These are phyloP conservation scores for Drosophila lacicola DNA, from an alignment of 2,888 invertebrate genomes.

Conservation along the genomic window DNA sequence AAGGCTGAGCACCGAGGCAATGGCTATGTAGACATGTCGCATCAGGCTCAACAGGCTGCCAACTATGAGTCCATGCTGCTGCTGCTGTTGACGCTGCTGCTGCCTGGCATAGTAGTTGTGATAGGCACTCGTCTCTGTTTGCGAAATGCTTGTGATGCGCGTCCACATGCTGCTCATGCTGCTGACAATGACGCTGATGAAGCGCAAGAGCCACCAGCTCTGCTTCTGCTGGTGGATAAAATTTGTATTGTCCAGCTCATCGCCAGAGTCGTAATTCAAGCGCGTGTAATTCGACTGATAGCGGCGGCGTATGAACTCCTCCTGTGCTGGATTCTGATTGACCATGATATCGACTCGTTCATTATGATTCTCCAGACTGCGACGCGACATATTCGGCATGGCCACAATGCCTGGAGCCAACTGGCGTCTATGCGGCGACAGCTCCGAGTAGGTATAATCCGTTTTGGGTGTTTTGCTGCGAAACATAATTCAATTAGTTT, in stretches of 20 bases:
- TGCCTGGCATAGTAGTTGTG: slow-evolving; percentile 67
- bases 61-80: slow-evolving; percentile 73
- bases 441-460: slow-evolving; percentile 94
- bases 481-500: slow-evolving; percentile 21
- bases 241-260: slow-evolving; percentile 81
- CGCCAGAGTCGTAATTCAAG: slow-evolving; percentile 83
- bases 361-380: slow-evolving; percentile 88
- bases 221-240: slow-evolving; percentile 65
- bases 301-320: slow-evolving; percentile 83
- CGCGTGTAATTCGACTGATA: slow-evolving; percentile 74
- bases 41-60: slow-evolving; percentile 66
- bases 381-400: slow-evolving; percentile 95
- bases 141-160: slow-evolving; percentile 49
- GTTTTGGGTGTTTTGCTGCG: slow-evolving; percentile 94
- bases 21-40: slow-evolving; percentile 79
- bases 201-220: slow-evolving; percentile 76
- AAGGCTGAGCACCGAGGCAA: slow-evolving; percentile 82
- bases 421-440: slow-evolving; percentile 93
- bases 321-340: slow-evolving; percentile 81
- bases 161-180: slow-evolving; percentile 72
- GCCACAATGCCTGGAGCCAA: slow-evolving; percentile 92
- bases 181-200: slow-evolving; percentile 74
- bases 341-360: slow-evolving; percentile 86
- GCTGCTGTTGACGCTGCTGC: slow-evolving; percentile 57
- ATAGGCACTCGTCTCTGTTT: slow-evolving; percentile 53